phyloP scores from a whole-genome alignment of 2,888 invertebrate species.

The Muscina levida region DNA sequence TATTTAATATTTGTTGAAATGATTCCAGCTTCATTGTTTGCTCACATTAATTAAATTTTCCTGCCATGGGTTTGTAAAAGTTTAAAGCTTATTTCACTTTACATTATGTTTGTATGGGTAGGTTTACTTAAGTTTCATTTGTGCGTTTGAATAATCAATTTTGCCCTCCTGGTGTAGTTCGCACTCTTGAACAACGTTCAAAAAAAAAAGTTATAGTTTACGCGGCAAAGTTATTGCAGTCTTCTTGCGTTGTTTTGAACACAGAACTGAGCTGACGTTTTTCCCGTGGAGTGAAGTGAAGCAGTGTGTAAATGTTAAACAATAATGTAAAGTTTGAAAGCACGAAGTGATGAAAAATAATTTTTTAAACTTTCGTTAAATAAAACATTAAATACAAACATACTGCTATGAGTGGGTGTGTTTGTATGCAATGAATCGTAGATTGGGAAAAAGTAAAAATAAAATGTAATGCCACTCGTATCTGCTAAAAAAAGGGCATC shows the following conservation, averaged over 20 bases:
- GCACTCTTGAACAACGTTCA: no score
- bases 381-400: slow-evolving; percentile 46
- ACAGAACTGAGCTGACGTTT: slow-evolving; percentile 3
- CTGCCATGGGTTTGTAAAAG: no score
- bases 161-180: background rate
- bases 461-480: no score
- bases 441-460: no score
- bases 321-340: slow-evolving; percentile 49
- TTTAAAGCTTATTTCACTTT: no score
- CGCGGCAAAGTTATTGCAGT: slow-evolving; percentile 12
- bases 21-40: no score
- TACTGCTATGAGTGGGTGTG: background rate
- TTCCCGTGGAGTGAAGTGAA: background rate
- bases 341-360: slow-evolving; percentile 49
- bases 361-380: slow-evolving; percentile 49
- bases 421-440: no score
- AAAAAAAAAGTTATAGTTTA: background rate
- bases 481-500: no score
- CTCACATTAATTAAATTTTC: no score
- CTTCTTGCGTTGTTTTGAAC: background rate
- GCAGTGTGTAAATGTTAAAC: slow-evolving; percentile 20
- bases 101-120: background rate
- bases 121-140: slow-evolving; percentile 5
- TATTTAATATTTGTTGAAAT: no score
- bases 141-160: background rate